Base-by-base conservation (phyloP, 35 echinoderm and acorn worm species). In the Apostichopus californicus region DNA sequence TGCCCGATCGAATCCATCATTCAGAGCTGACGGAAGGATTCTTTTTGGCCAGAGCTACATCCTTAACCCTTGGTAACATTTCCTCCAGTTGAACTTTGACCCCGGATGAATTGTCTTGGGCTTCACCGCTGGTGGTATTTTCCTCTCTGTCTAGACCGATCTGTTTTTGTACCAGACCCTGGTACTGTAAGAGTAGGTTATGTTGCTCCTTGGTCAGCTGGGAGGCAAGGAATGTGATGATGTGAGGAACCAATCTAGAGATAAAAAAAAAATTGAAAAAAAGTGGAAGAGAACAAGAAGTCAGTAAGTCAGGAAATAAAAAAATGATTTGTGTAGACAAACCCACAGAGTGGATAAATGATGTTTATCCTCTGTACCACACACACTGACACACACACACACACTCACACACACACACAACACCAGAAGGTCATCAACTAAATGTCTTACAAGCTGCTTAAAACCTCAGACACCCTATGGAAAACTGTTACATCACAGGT, bases 21-120 rank as follows among this genome's bases (percentile, higher is more conserved):
- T 94, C 94, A 55, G 86, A 89, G 53, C 78, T 86, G 65, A 85
- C 66, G 6, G 77, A 59, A 56, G 91, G 6, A 14, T 56, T 86
- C 78, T 98, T 98, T 90, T 98, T 98, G 8, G 80, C 90, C 24
- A 95, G 87, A 57, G 96, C 96, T 15, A 98, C 87, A 66, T 98
- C 96, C 58, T 94, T 98, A 11, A 98, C 59, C 24, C 92, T 78
- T 4, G 93, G 91, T 79, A 98, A 91, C 8, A 98, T 57, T 54
- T 94, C 87, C 60, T 92, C 70, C 1, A 98, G 77, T 68, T 94
- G 66, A 21, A 56, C 25, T 23, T 90, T 88, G 63, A 65, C 92
- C 23, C 34, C 73, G 10, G 15, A 61, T 4, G 46, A 57, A 4
- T 87, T 88, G 57, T 83, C 81, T 20, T 95, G 78, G 1, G 92